phyloP scores from a whole-genome alignment of 2,888 invertebrate species.

The Pimpla rufipes region DNA sequence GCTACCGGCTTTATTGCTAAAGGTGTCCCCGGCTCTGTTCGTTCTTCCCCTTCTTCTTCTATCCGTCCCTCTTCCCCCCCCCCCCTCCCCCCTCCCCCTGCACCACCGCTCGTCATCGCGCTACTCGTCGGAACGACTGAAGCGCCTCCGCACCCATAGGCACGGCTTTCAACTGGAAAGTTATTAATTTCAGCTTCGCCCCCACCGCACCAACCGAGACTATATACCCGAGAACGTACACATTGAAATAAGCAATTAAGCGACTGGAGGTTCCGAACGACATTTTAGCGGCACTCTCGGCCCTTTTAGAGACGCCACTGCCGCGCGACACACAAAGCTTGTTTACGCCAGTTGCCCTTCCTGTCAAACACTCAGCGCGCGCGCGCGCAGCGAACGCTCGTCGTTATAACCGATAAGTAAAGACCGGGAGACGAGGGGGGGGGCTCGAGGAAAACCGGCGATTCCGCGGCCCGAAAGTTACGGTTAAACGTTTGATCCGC shows the following conservation, averaged over 20 bases:
- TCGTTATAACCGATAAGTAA: neutral
- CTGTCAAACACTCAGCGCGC: neutral
- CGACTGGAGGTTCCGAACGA: neutral
- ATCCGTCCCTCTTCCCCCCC: neutral
- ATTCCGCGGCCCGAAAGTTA: no score
- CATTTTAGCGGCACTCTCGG: constrained; percentile 40
- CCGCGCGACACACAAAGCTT: neutral
- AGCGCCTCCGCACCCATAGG: constrained; percentile 1
- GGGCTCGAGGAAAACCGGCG: no score
- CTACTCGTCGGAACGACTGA: neutral
- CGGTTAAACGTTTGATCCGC: no score
- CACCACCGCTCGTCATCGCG: no score
- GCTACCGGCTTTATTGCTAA: constrained; percentile 57
- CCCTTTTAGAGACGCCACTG: neutral
- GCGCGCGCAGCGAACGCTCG: neutral
- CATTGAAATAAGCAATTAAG: constrained; percentile 46
- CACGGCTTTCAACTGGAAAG: constrained; percentile 29
- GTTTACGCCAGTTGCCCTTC: constrained; percentile 14
- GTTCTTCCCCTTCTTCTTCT: neutral
- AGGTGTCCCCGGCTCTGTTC: constrained; percentile 37
- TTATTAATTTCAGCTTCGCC: constrained; percentile 60
- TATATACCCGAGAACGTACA: constrained; percentile 27
- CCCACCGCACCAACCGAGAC: neutral
- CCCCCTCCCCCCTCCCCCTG: no score
- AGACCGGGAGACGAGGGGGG: neutral